These are phyloP conservation scores for Hirtodrosophila alboralis DNA, from an alignment of 2,888 invertebrate genomes.

Conservation along the genomic window DNA sequence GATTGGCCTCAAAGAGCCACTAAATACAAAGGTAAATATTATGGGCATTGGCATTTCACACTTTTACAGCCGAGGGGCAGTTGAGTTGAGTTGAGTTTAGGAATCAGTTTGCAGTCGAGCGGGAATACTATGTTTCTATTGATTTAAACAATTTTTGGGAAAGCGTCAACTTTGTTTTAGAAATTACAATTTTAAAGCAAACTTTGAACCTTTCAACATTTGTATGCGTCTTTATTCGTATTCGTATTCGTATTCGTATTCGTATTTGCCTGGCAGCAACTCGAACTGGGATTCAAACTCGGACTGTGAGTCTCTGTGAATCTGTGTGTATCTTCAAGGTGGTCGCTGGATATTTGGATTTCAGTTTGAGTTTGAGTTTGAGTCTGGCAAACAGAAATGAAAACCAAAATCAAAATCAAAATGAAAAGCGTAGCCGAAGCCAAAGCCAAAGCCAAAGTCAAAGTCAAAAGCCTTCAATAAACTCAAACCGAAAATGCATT, in stretches of 20 bases:
- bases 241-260: too few relatives aligned
- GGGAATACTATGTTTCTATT: slow-evolving; percentile 46
- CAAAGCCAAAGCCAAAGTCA: slow-evolving; percentile 19
- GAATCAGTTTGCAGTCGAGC: slow-evolving; percentile 10
- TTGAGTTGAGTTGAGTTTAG: too few relatives aligned
- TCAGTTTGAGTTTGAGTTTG: background rate
- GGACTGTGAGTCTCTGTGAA: slow-evolving; percentile 10
- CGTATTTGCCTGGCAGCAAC: slow-evolving; percentile 55
- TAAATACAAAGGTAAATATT: slow-evolving; percentile 70
- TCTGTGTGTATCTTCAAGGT: slow-evolving; percentile 40
- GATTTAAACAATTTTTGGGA: slow-evolving; percentile 68
- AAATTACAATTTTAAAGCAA: slow-evolving; percentile 65
- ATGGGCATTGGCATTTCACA: slow-evolving; percentile 73
- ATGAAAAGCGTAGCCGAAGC: slow-evolving; percentile 33
- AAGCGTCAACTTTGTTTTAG: slow-evolving; percentile 76
- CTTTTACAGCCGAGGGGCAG: slow-evolving; percentile 70
- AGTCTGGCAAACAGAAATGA: slow-evolving; percentile 42
- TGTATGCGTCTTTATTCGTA: slow-evolving; percentile 24
- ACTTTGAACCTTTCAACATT: slow-evolving; percentile 26
- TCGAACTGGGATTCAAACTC: slow-evolving; percentile 9
- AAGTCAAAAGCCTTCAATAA: slow-evolving; percentile 18
- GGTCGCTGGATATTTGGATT: slow-evolving; percentile 38
- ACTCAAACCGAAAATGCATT: slow-evolving; percentile 45
- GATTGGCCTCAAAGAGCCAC: slow-evolving; percentile 40
- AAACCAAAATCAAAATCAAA: slow-evolving; percentile 34